Conservation (phyloP, 2,888 invertebrate species). For the Clunio marinus region DNA sequence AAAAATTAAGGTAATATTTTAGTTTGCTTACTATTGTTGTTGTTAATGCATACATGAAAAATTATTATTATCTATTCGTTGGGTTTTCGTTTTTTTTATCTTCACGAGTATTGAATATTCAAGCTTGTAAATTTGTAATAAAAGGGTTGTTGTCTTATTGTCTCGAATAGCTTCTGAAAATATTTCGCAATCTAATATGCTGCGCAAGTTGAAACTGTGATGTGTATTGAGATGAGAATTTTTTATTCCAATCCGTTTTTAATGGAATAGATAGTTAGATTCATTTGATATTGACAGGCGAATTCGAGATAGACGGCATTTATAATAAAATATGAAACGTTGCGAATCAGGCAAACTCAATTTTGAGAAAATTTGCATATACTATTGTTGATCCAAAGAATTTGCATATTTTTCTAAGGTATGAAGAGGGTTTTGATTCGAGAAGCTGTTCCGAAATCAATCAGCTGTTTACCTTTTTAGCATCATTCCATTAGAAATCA, state of each 20-base stretch:
- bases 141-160: too few species aligned
- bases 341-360: conserved; percentile 1
- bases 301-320: too few species aligned
- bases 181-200: too few species aligned
- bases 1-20: conserved; percentile 38
- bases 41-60: conserved; percentile 38
- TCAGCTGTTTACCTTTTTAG: conserved; percentile 30
- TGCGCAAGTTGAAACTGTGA: too few species aligned
- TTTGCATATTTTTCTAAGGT: conserved; percentile 34
- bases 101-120: conserved; percentile 24
- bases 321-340: too few species aligned
- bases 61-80: conserved; percentile 33
- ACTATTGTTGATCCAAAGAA: conserved; percentile 6
- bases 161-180: too few species aligned
- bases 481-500: not conserved
- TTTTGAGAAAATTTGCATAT: conserved; percentile 33
- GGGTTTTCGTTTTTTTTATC: conserved; percentile 5
- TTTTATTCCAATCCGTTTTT: too few species aligned
- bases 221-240: too few species aligned
- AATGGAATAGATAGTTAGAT: too few species aligned
- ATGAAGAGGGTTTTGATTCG: conserved; percentile 22
- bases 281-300: too few species aligned
- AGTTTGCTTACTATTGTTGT: conserved; percentile 30
- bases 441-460: not conserved
- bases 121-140: not conserved